phyloP scores from a whole-genome alignment of 1,140 invertebrate species.

The Drosophila rufa region DNA sequence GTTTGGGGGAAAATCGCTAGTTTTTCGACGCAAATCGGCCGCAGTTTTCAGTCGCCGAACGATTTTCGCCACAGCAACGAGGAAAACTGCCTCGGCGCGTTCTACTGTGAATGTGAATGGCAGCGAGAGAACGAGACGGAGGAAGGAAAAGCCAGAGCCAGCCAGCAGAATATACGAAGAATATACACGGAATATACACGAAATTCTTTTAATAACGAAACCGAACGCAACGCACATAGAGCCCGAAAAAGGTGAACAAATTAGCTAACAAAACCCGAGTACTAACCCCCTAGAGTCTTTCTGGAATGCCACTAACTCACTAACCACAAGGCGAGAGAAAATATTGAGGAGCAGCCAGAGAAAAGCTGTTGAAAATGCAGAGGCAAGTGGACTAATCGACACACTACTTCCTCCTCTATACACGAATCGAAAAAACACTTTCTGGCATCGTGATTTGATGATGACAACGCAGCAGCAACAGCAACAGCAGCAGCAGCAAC shows the following conservation, averaged over 20 bases:
- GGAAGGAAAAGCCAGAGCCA: conserved; percentile 26
- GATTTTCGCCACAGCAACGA: conserved; percentile 77
- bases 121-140: conserved; percentile 58
- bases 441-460: conserved; percentile 71
- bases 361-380: conserved; percentile 40
- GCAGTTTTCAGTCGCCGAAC: conserved; percentile 64
- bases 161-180: conserved; percentile 35
- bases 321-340: conserved; percentile 42
- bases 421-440: conserved; percentile 42
- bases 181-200: conserved; percentile 46
- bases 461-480: conserved; percentile 70
- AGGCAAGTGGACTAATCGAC: conserved; percentile 75
- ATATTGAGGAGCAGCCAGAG: conserved; percentile 9
- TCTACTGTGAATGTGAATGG: conserved; percentile 60
- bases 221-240: conserved; percentile 36
- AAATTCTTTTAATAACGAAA: conserved; percentile 51
- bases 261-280: conserved; percentile 38
- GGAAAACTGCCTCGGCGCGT: conserved; percentile 57
- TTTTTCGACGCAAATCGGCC: conserved; percentile 28
- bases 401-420: conserved; percentile 72
- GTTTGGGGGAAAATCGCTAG: conserved; percentile 47
- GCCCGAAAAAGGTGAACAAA: conserved; percentile 43
- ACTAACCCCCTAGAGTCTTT: conserved; percentile 31
- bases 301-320: conserved; percentile 48
- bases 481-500: conserved; percentile 45